Evolutionary conservation across 2,113 vertebrate species (phyloP).

Genomic region (Calcarius ornatus): DNA sequence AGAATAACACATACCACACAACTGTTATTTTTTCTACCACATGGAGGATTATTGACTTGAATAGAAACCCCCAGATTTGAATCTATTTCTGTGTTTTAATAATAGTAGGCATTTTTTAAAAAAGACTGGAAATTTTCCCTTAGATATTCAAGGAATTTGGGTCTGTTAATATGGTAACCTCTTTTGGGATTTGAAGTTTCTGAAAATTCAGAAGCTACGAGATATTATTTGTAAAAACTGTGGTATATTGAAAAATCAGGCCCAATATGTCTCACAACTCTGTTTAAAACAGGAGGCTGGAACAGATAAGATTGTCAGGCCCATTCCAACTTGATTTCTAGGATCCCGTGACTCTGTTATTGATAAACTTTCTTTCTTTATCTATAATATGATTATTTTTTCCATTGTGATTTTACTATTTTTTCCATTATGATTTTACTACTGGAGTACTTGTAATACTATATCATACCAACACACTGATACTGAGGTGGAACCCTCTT

Average conservation of each 20-base stretch:
- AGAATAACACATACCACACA: neutral
- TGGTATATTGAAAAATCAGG: neutral
- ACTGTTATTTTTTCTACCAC: neutral
- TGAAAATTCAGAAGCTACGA: neutral
- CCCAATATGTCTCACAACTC: rapidly evolving
- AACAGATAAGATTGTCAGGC: neutral
- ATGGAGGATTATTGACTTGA: conserved; percentile 12
- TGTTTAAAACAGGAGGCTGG: neutral
- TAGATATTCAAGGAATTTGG: conserved; percentile 25
- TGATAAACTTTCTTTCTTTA: neutral
- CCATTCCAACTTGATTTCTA: neutral
- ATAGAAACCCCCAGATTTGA: neutral
- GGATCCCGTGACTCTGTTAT: rapidly evolving
- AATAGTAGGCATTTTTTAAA: conserved; percentile 36
- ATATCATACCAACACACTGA: neutral
- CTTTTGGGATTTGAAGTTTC: neutral
- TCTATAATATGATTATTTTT: neutral
- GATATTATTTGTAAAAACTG: neutral
- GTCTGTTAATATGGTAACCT: conserved; percentile 39
- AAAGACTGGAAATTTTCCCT: conserved; percentile 14
- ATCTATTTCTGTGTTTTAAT: conserved; percentile 1
- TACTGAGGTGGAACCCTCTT: neutral
- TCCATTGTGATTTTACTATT: neutral
- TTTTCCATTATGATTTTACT: neutral
- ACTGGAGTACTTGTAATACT: neutral